Conservation (phyloP, 2,888 invertebrate species). For the Drosophila longiperda region DNA sequence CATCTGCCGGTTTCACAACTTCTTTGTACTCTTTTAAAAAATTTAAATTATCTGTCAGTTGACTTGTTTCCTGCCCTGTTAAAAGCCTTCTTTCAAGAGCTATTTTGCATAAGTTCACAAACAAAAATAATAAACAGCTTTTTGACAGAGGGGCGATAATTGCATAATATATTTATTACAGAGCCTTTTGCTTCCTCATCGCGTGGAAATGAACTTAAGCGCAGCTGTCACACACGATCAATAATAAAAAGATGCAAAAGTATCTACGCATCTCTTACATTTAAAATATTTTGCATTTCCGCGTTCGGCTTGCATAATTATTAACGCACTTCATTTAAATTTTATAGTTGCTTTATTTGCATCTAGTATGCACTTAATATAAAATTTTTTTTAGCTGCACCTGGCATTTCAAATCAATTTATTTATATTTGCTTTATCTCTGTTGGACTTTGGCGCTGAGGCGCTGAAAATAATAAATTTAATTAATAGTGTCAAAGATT, state of each 20-base stretch:
- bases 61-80: conserved; percentile 27
- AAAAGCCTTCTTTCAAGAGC: conserved; percentile 62
- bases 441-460: conserved; percentile 16
- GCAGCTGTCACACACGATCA: conserved; percentile 43
- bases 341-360: conserved; percentile 29
- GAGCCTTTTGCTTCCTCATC: conserved; percentile 47
- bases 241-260: conserved; percentile 61
- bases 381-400: conserved; percentile 16
- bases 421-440: conserved; percentile 2
- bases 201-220: conserved; percentile 26
- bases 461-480: conserved; percentile 9
- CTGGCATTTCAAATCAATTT: conserved; percentile 30
- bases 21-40: conserved; percentile 2
- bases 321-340: conserved; percentile 48
- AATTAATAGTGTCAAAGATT: conserved; percentile 30
- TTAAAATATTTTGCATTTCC: conserved; percentile 52
- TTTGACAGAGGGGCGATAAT: conserved; percentile 23
- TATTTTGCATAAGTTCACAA: background rate
- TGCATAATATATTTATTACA: conserved; percentile 18
- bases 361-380: conserved; percentile 41
- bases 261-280: conserved; percentile 48
- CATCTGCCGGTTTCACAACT: background rate
- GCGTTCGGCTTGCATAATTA: conserved; percentile 51
- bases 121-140: conserved; percentile 12
- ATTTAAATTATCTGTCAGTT: conserved; percentile 9